phyloP scores from a whole-genome alignment of 2,113 vertebrate genomes.

The Anolis sagrei region DNA sequence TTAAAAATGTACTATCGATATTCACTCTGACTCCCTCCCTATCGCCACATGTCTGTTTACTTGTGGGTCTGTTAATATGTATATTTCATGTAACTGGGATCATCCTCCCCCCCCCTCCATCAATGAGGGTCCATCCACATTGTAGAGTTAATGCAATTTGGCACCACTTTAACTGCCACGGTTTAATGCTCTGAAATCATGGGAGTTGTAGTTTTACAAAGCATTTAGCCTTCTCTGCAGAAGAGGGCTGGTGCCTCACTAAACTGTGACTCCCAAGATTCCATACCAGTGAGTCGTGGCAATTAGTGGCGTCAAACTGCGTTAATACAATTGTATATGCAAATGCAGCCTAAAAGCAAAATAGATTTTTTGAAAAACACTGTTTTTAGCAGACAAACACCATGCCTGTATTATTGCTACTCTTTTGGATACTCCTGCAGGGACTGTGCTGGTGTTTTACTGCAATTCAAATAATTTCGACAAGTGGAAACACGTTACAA shows the following conservation, averaged over 20 bases:
- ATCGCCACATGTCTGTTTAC: background rate
- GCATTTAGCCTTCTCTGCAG: too few relatives aligned
- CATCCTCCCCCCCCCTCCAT: background rate
- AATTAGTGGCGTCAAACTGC: too few relatives aligned
- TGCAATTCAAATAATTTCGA: conserved; percentile 15
- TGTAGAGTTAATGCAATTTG: too few relatives aligned
- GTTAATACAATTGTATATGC: too few relatives aligned
- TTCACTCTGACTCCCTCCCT: background rate
- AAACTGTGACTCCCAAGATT: too few relatives aligned
- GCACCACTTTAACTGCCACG: too few relatives aligned
- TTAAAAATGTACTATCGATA: background rate
- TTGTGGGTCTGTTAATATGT: background rate
- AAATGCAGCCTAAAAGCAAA: too few relatives aligned
- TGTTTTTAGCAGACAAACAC: background rate
- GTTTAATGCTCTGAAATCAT: too few relatives aligned
- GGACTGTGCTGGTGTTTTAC: conserved; percentile 6
- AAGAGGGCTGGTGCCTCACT: too few relatives aligned
- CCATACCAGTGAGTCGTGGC: too few relatives aligned
- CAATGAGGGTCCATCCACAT: too few relatives aligned
- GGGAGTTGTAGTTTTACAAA: too few relatives aligned
- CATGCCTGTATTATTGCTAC: background rate
- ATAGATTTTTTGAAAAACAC: background rate
- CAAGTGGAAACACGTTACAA: conserved; percentile 32
- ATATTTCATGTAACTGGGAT: background rate
- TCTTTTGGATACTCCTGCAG: background rate